These are phyloP conservation scores for Lasioglossum vierecki DNA, from an alignment of 2,888 invertebrate species.

Conservation along the genomic window DNA sequence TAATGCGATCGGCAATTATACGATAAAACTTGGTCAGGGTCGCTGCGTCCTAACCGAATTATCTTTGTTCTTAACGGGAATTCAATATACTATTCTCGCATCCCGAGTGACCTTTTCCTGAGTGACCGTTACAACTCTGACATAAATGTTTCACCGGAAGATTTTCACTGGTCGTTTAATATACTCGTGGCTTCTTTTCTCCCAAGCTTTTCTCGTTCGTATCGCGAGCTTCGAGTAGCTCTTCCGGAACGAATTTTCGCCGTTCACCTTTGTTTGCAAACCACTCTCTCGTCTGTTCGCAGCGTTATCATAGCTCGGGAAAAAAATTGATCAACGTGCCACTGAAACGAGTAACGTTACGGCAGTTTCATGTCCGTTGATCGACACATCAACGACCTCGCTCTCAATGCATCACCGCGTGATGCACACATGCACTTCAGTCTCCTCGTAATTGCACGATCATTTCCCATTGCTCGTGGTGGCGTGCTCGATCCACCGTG, in stretches of 20 bases:
- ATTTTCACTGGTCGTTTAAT: not conserved
- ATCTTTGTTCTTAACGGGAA: constrained; percentile 43
- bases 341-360: constrained; percentile 30
- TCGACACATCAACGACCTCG: constrained; percentile 57
- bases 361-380: constrained; percentile 46
- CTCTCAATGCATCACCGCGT: constrained; percentile 52
- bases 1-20: constrained; percentile 58
- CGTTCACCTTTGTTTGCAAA: not conserved
- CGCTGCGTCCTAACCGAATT: constrained; percentile 55
- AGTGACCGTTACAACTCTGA: not conserved
- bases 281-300: not conserved
- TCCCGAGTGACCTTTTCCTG: constrained; percentile 14
- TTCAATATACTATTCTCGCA: constrained; percentile 32
- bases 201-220: not conserved
- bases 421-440: constrained; percentile 53
- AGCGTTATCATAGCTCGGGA: not conserved
- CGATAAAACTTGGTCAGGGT: constrained; percentile 53
- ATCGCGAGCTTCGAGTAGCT: not conserved
- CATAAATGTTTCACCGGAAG: not conserved
- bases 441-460: constrained; percentile 55
- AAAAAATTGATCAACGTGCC: not conserved
- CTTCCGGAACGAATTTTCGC: not conserved
- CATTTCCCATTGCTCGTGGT: constrained; percentile 50
- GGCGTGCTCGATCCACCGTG: constrained; percentile 44
- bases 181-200: not conserved